Conservation (phyloP, 2,888 invertebrate species). For the Pammene fasciana region DNA sequence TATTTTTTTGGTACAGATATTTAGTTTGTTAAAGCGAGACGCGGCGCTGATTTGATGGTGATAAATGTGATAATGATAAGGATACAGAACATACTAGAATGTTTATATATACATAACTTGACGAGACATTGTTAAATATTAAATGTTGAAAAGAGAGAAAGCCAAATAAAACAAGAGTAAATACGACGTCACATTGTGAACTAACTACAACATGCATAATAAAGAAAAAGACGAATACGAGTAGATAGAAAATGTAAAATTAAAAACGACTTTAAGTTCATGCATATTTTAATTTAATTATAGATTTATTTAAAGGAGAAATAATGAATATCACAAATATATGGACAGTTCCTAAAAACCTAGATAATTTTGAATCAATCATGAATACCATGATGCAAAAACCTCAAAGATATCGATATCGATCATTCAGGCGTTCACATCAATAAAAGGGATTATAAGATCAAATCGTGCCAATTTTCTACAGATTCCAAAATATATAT, state of each 20-base stretch:
- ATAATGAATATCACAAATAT: conserved; percentile 4
- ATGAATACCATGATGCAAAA: conserved; percentile 18
- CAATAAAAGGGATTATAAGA: conserved; percentile 11
- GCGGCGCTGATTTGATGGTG: neutral
- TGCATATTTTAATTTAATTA: conserved; percentile 22
- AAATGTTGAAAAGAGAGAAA: conserved; percentile 9
- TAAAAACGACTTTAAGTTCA: conserved; percentile 26
- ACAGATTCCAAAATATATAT: conserved; percentile 12
- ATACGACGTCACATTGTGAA: conserved; percentile 28
- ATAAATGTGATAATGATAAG: no score
- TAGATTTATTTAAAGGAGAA: conserved; percentile 15
- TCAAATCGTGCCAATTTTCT: conserved; percentile 21
- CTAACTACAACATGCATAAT: conserved; percentile 39
- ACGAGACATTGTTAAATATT: conserved; percentile 3
- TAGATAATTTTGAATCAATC: conserved; percentile 1
- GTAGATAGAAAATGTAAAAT: conserved; percentile 19
- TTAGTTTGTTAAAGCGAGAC: neutral
- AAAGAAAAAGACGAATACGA: conserved; percentile 28
- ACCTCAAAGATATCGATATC: conserved; percentile 9
- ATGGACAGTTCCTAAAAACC: neutral
- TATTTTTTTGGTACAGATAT: neutral
- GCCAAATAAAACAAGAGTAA: conserved; percentile 18
- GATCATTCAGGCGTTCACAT: conserved; percentile 27
- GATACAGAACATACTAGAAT: conserved; percentile 7
- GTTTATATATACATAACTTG: conserved; percentile 7